These are phyloP conservation scores for Dicaeum eximium DNA, from an alignment of 2,113 vertebrate genomes.

Conservation along the genomic window DNA sequence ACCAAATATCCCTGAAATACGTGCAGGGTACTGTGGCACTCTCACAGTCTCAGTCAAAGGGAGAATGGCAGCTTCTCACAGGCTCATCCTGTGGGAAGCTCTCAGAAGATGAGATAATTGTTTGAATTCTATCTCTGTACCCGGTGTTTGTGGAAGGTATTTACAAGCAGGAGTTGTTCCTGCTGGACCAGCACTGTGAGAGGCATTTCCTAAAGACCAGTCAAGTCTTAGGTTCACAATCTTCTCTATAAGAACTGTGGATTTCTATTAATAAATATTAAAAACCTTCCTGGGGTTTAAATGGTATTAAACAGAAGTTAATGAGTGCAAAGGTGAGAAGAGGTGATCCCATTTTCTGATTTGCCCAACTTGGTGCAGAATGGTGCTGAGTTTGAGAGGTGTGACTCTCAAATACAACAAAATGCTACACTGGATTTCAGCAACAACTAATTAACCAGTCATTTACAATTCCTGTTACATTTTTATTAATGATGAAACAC, in stretches of 20 bases:
- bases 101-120: too few species aligned
- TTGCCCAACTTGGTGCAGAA: not conserved
- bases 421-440: not conserved
- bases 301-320: constrained; percentile 3
- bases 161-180: too few species aligned
- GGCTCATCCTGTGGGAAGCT: too few species aligned
- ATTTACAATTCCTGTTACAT: not conserved
- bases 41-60: too few species aligned
- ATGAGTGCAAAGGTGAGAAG: not conserved
- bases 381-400: not conserved
- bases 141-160: too few species aligned
- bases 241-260: too few species aligned
- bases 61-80: too few species aligned
- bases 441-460: not conserved
- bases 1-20: not conserved
- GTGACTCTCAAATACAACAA: not conserved
- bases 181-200: too few species aligned
- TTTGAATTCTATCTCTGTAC: too few species aligned
- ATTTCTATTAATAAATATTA: not conserved
- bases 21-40: not conserved
- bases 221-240: too few species aligned
- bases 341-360: not conserved
- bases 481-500: not conserved
- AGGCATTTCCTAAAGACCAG: too few species aligned
- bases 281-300: not conserved